These are phyloP conservation scores for Amblyteles armatorius DNA, from an alignment of 2,888 invertebrate species.

Conservation along the genomic window DNA sequence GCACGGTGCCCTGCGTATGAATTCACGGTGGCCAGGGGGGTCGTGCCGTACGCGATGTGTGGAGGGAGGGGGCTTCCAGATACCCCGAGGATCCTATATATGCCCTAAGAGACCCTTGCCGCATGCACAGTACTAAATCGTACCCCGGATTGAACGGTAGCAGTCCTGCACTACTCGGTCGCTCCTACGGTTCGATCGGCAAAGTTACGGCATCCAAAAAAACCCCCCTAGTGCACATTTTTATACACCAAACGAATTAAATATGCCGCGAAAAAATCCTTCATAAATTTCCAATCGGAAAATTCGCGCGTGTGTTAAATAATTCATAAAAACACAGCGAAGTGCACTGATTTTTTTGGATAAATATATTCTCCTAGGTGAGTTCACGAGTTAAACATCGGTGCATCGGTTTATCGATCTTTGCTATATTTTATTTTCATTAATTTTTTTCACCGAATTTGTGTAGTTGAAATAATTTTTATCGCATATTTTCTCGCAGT, in stretches of 20 bases:
- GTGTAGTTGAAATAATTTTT: background rate
- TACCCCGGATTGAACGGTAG: conserved; percentile 76
- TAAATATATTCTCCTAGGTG: background rate
- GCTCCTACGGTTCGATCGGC: conserved; percentile 7
- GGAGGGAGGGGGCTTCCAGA: conserved; percentile 76
- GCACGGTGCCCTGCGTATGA: conserved; percentile 79
- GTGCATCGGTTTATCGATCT: background rate
- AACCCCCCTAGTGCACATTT: background rate
- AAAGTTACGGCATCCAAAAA: background rate
- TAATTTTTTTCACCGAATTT: background rate
- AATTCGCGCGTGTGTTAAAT: conserved; percentile 32
- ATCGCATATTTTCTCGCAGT: background rate
- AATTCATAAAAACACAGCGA: background rate
- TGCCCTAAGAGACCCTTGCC: conserved; percentile 78
- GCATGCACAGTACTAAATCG: conserved; percentile 81
- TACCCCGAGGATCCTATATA: conserved; percentile 81
- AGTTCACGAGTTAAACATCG: background rate
- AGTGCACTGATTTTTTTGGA: conserved; percentile 24
- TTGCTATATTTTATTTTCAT: background rate
- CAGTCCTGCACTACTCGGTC: conserved; percentile 19
- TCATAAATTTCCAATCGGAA: conserved; percentile 5
- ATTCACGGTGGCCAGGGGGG: conserved; percentile 65
- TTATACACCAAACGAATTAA: background rate
- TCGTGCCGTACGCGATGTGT: conserved; percentile 49
- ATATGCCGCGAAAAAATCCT: conserved; percentile 36